Conservation (phyloP, 2,797 vertebrate species). For the Cryptoprocta ferox region DNA sequence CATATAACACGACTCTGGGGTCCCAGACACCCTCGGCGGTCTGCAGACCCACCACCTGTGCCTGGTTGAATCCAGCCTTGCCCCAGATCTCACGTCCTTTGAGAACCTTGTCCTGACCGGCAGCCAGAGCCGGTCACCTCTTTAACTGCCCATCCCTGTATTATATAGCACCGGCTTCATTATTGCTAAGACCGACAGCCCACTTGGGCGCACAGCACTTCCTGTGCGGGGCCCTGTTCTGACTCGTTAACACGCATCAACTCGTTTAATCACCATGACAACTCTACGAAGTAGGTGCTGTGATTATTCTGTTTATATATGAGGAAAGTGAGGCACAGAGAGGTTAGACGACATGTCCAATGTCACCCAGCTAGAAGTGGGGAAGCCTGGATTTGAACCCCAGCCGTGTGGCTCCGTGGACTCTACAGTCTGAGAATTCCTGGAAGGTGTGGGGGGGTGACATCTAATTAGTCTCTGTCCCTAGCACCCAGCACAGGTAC, state of each 20-base stretch:
- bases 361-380: not conserved
- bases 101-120: not conserved
- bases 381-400: not conserved
- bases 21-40: not conserved
- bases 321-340: not conserved
- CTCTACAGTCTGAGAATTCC: not conserved
- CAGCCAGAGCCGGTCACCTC: not conserved
- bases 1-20: fast-evolving
- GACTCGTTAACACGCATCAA: not conserved
- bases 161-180: not conserved
- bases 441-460: not conserved
- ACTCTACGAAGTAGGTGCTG: not conserved
- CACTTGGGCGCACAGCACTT: not conserved
- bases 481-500: not conserved
- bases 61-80: not conserved
- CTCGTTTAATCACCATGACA: not conserved
- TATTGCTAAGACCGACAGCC: not conserved
- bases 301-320: not conserved
- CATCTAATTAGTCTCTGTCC: not conserved
- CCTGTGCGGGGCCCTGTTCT: not conserved
- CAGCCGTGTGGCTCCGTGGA: not conserved
- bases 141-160: not conserved
- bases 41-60: not conserved
- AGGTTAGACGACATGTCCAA: not conserved
- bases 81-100: not conserved